Evolutionary conservation across 2,888 invertebrate species (phyloP).

Genomic region (Apotomis betuletana): DNA sequence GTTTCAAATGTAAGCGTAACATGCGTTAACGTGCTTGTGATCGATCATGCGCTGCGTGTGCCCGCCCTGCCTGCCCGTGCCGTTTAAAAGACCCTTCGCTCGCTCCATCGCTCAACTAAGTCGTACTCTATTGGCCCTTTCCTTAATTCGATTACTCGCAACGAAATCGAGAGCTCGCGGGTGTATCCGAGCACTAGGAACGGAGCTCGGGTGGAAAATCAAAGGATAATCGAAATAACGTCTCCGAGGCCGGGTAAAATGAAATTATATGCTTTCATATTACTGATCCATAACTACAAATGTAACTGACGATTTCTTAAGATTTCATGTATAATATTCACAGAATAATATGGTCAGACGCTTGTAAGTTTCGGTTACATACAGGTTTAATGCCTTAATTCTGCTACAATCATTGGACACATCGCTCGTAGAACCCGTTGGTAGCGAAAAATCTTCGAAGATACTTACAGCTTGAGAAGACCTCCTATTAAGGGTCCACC

Average conservation of each 20-base stretch:
- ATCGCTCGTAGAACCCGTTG: too few relatives aligned
- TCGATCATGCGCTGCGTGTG: constrained; percentile 56
- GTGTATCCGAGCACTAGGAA: constrained; percentile 55
- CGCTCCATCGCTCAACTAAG: constrained; percentile 60
- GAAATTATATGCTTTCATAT: constrained; percentile 57
- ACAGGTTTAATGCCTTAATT: too few relatives aligned
- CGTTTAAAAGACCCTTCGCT: constrained; percentile 56
- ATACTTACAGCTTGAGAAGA: too few relatives aligned
- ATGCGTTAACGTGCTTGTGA: constrained; percentile 51
- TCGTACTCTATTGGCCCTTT: constrained; percentile 57
- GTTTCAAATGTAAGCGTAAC: constrained; percentile 48
- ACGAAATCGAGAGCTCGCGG: constrained; percentile 55
- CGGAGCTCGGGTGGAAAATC: constrained; percentile 62
- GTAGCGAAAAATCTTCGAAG: too few relatives aligned
- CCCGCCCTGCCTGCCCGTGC: constrained; percentile 45
- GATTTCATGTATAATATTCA: not conserved
- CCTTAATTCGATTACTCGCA: constrained; percentile 64
- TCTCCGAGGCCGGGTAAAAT: constrained; percentile 61
- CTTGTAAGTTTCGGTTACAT: too few relatives aligned
- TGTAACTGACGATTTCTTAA: constrained; percentile 13
- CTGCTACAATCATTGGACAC: too few relatives aligned
- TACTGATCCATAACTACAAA: constrained; percentile 48
- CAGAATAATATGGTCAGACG: too few relatives aligned
- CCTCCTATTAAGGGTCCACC: too few relatives aligned
- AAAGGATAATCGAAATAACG: constrained; percentile 65